phyloP scores from a whole-genome alignment of 1,140 invertebrate genomes.

The Teleopsis dalmanni region DNA sequence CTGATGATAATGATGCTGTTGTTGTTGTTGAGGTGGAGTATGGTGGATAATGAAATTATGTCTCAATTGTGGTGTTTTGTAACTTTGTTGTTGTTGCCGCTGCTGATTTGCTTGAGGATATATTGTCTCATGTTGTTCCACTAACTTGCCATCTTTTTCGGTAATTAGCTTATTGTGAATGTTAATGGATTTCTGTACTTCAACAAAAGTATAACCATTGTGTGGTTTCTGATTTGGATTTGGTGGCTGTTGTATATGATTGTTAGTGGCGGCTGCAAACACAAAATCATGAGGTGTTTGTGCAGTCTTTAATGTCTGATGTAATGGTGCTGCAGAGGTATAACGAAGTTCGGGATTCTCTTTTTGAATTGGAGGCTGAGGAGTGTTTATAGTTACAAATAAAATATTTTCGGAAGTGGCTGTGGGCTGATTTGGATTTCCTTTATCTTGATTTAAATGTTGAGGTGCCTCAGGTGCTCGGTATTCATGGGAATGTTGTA shows the following conservation, averaged over 20 bases:
- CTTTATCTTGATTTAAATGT: background rate
- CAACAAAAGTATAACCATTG: slow-evolving; percentile 47
- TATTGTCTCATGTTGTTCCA: slow-evolving; percentile 39
- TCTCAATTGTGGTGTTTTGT: background rate
- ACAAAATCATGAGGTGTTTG: slow-evolving; percentile 27
- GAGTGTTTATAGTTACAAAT: slow-evolving; percentile 29
- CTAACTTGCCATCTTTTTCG: slow-evolving; percentile 31
- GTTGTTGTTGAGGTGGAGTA: too few species aligned
- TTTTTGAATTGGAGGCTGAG: slow-evolving; percentile 1
- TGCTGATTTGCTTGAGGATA: slow-evolving; percentile 21
- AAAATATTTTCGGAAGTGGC: slow-evolving; percentile 20
- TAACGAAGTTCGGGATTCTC: background rate
- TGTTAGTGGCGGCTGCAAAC: slow-evolving; percentile 22
- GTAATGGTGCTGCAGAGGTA: background rate
- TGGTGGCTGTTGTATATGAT: slow-evolving; percentile 16
- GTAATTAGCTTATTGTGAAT: slow-evolving; percentile 41
- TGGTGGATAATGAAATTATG: too few species aligned
- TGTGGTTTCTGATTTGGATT: background rate
- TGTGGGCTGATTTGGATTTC: background rate
- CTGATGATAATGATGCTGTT: background rate
- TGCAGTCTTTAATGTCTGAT: background rate
- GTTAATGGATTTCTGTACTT: slow-evolving; percentile 52
- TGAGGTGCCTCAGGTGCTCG: too few species aligned
- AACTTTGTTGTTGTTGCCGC: background rate
- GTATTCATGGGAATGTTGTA: too few species aligned